Percentiles rank a stretch among this genome's conserved stretches.
These are phyloP conservation scores for Sebastes minor DNA, from an alignment of 2,797 vertebrate species.

Conservation along the genomic window DNA sequence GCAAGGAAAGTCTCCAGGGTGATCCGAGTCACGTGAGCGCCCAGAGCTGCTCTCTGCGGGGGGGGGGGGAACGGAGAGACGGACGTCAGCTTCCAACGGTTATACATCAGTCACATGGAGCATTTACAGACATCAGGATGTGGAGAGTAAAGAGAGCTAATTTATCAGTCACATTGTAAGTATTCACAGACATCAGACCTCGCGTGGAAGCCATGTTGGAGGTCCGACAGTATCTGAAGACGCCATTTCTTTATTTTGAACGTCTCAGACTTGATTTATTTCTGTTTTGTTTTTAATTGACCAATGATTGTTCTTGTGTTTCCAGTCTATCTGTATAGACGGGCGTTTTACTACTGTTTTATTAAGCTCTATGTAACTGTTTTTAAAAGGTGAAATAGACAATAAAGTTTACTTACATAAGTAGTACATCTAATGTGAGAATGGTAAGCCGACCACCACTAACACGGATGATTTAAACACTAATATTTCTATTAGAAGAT, in stretches of 20 bases:
- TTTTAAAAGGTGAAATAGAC: neutral
- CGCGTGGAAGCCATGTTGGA: neutral
- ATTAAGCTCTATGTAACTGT: neutral
- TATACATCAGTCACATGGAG: neutral
- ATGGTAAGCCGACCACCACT: neutral
- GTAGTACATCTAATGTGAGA: neutral
- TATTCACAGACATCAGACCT: neutral
- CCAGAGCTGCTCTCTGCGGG: slow-evolving; percentile 90
- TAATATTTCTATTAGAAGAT: too few relatives aligned
- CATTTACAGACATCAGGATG: neutral
- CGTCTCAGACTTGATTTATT: neutral
- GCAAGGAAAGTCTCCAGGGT: slow-evolving; percentile 97
- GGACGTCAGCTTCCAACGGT: neutral
- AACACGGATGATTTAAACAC: neutral
- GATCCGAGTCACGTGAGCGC: slow-evolving; percentile 94
- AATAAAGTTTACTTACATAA: neutral
- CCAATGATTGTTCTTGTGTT: neutral
- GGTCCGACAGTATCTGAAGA: too few relatives aligned
- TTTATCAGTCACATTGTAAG: neutral
- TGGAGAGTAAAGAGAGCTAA: neutral
- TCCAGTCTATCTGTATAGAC: neutral
- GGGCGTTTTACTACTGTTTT: neutral
- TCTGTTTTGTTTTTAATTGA: neutral
- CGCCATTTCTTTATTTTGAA: too few relatives aligned
- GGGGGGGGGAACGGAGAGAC: neutral